These are phyloP conservation scores for Acromyrmex echinatior DNA, from an alignment of 1,140 invertebrate genomes.

Conservation along the genomic window DNA sequence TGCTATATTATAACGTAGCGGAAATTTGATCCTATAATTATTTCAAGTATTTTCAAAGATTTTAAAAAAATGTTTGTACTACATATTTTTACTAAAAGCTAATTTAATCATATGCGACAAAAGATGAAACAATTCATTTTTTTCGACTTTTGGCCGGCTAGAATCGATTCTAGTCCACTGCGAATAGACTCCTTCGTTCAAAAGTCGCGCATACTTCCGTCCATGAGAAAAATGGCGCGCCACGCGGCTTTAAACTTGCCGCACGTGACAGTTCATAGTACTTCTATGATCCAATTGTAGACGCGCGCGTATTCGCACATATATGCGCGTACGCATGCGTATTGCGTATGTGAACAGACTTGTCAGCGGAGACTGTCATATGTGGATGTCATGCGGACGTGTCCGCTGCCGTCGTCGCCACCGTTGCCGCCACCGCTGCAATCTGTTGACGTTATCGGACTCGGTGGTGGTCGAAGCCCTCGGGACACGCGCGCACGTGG, in stretches of 20 bases:
- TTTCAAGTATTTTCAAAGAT: no score
- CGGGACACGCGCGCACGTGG: slow-evolving; percentile 53
- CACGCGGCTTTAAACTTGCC: background rate
- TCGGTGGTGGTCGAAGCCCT: background rate
- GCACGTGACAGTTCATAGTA: background rate
- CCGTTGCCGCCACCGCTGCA: slow-evolving; percentile 18
- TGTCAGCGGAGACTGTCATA: slow-evolving; percentile 44
- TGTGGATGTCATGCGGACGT: slow-evolving; percentile 59
- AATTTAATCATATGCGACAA: no score
- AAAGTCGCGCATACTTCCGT: slow-evolving; percentile 5
- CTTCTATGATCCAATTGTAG: slow-evolving; percentile 17
- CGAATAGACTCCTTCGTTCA: background rate
- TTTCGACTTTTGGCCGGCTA: no score
- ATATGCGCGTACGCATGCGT: no score
- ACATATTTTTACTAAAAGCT: no score
- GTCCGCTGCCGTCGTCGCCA: slow-evolving; percentile 11
- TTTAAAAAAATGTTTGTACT: no score
- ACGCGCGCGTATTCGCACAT: background rate
- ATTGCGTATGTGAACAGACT: no score
- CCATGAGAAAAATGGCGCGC: background rate
- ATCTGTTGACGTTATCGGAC: slow-evolving; percentile 62
- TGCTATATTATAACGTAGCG: no score
- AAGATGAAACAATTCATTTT: no score
- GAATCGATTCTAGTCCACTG: no score
- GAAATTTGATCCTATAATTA: no score